These are phyloP conservation scores for Polyommatus icarus DNA, from an alignment of 2,888 invertebrate genomes.

Conservation along the genomic window DNA sequence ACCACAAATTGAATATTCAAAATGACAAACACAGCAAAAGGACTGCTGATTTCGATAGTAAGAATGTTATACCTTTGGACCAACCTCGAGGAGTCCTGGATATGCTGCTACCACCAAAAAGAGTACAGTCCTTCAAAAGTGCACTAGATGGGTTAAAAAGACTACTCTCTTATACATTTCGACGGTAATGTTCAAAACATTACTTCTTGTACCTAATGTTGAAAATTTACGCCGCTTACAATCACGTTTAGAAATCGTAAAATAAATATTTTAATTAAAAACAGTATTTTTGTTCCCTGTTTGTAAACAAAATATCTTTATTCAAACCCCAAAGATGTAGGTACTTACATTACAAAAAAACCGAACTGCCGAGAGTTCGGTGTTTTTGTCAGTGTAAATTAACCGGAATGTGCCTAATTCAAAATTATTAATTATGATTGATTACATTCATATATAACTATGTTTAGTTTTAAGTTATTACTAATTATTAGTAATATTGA, in stretches of 20 bases:
- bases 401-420: too few species aligned
- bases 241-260: not conserved
- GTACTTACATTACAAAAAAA: too few species aligned
- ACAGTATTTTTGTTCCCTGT: not conserved
- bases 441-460: too few species aligned
- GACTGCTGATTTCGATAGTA: not conserved
- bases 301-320: too few species aligned
- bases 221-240: not conserved
- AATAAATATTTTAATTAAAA: not conserved
- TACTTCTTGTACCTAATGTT: not conserved
- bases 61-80: not conserved
- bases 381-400: too few species aligned
- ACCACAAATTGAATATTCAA: not conserved
- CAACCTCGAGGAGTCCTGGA: conserved; percentile 59
- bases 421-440: too few species aligned
- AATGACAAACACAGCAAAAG: not conserved
- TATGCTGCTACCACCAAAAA: conserved; percentile 56
- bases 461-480: too few species aligned
- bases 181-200: conserved; percentile 30
- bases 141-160: conserved; percentile 56
- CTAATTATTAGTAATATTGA: too few species aligned
- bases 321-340: too few species aligned
- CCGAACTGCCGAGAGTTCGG: too few species aligned
- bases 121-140: conserved; percentile 59
- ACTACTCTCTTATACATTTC: conserved; percentile 59